Percentiles rank a stretch among this genome's conserved stretches.
Evolutionary conservation across 2,797 vertebrate species (phyloP).

Genomic region (Onychomys leucogaster): DNA sequence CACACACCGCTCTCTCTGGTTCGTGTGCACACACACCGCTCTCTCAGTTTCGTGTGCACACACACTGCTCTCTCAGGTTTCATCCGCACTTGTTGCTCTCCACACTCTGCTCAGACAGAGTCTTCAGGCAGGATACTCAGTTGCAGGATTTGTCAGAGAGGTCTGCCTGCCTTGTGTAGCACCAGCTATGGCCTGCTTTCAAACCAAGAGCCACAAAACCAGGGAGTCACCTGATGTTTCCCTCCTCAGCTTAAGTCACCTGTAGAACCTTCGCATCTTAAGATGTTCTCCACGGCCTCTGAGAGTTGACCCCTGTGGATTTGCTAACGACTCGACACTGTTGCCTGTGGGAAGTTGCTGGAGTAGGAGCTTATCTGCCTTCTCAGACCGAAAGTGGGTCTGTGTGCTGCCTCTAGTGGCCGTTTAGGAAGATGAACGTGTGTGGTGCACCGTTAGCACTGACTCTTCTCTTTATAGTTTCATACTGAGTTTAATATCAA

Average conservation of each 20-base stretch:
- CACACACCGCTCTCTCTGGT: no score
- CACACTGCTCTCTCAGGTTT: no score
- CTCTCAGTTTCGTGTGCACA: no score
- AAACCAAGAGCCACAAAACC: background rate
- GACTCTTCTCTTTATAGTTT: constrained; percentile 42
- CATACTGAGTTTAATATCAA: constrained; percentile 10
- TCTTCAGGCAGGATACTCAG: background rate
- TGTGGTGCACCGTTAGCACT: background rate
- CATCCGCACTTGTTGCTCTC: background rate
- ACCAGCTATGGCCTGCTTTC: background rate
- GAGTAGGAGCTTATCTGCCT: background rate
- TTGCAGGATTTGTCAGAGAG: background rate
- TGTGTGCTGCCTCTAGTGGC: constrained; percentile 14
- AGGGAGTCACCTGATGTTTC: no score
- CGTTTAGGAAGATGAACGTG: constrained; percentile 41
- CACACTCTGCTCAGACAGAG: background rate
- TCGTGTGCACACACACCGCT: no score
- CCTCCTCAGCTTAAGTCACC: background rate
- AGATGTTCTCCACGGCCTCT: background rate
- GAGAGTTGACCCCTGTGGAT: background rate
- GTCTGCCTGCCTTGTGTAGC: background rate
- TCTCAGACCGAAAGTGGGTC: constrained; percentile 13
- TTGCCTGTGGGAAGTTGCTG: background rate
- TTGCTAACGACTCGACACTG: background rate
- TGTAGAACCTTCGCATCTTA: background rate